A percentile compares a stretch with the other conserved stretches of the same genome.
Conservation (phyloP, 1,140 invertebrate species). For the Ceratina australensis region DNA sequence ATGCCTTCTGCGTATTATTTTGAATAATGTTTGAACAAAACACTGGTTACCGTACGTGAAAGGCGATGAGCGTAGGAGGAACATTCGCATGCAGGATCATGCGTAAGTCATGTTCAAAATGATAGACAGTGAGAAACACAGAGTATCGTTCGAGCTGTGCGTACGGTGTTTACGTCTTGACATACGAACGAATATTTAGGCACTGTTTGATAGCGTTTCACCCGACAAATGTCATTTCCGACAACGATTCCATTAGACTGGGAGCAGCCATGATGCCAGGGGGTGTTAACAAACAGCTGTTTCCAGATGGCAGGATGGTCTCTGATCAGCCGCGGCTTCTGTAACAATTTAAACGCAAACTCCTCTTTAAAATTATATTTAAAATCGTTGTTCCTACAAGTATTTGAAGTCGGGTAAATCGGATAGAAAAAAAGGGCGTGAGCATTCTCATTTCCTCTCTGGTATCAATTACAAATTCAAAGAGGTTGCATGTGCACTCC, state of each 20-base stretch:
- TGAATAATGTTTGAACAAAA: constrained; percentile 49
- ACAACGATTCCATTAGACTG: constrained; percentile 57
- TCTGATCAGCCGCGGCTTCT: no score
- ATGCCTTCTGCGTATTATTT: constrained; percentile 26
- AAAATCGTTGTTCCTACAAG: no score
- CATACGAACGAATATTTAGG: constrained; percentile 28
- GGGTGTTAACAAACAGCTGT: constrained; percentile 68
- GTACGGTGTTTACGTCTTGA: constrained; percentile 26
- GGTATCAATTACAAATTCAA: no score
- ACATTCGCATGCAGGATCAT: constrained; percentile 52
- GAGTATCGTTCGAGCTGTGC: neutral
- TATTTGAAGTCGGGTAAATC: no score
- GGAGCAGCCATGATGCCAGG: constrained; percentile 69
- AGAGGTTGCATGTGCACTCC: no score
- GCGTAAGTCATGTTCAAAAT: constrained; percentile 50
- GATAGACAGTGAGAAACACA: constrained; percentile 17
- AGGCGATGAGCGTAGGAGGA: constrained; percentile 40
- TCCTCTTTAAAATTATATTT: no score
- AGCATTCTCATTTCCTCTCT: no score
- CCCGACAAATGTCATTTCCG: constrained; percentile 61
- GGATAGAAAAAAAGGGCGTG: no score
- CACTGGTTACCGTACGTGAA: constrained; percentile 42
- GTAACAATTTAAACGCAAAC: no score
- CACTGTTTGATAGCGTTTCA: constrained; percentile 53
- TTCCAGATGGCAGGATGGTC: constrained; percentile 61